phyloP scores from a whole-genome alignment of 2,797 vertebrate species.

The Enteromius thamalakanensis region DNA sequence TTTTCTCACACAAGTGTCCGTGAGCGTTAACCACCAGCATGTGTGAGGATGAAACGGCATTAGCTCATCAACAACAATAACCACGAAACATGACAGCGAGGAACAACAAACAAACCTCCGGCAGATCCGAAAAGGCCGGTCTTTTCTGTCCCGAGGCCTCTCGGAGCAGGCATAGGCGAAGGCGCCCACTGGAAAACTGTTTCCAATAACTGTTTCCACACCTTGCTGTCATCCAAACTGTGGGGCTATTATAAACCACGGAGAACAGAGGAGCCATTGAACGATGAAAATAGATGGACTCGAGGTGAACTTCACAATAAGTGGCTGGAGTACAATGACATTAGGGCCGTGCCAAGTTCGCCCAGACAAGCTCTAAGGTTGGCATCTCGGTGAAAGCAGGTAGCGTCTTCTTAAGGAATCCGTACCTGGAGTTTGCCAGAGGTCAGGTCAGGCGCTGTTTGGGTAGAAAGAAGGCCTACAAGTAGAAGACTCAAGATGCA shows the following conservation, averaged over 20 bases:
- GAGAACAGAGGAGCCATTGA: constrained; percentile 60
- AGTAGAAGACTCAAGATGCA: background rate
- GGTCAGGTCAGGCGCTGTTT: constrained; percentile 30
- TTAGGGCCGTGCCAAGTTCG: constrained; percentile 34
- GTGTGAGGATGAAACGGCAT: constrained; percentile 25
- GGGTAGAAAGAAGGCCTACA: constrained; percentile 3
- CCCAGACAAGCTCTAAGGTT: constrained; percentile 40
- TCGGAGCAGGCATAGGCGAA: constrained; percentile 2
- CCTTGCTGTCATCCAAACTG: constrained; percentile 47
- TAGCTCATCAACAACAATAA: constrained; percentile 25
- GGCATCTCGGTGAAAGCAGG: constrained; percentile 52
- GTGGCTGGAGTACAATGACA: constrained; percentile 41
- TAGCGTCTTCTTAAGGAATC: constrained; percentile 60
- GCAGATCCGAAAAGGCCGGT: background rate
- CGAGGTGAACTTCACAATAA: constrained; percentile 56
- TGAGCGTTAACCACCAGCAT: constrained; percentile 33
- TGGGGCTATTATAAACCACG: constrained; percentile 42
- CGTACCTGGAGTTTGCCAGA: constrained; percentile 41
- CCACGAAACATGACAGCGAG: constrained; percentile 23
- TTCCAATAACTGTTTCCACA: constrained; percentile 55
- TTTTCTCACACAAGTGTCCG: constrained; percentile 18
- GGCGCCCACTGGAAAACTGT: constrained; percentile 33
- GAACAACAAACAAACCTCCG: constrained; percentile 42
- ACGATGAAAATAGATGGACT: constrained; percentile 53
- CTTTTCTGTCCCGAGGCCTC: background rate